Evolutionary conservation across 2,797 vertebrate genomes (phyloP).

Genomic region (Xerus rutilus): DNA sequence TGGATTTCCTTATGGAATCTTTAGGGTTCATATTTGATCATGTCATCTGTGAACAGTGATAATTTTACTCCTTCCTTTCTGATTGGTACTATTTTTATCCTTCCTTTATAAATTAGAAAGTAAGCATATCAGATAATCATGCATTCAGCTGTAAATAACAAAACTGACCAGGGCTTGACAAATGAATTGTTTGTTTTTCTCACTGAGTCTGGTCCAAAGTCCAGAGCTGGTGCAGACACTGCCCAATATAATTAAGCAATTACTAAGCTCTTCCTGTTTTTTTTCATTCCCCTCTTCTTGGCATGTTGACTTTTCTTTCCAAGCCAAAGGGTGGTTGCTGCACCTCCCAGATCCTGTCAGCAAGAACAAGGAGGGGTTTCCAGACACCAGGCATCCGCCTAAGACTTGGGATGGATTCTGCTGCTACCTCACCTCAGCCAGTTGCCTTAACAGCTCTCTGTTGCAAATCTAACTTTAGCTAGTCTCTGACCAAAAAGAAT

Average conservation of each 20-base stretch:
- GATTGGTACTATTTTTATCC: not conserved
- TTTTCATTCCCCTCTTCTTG: not conserved
- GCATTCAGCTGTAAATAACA: not conserved
- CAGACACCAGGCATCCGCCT: not conserved
- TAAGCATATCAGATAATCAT: not conserved
- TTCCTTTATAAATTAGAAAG: slow-evolving; percentile 5
- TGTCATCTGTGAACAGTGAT: not conserved
- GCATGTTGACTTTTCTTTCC: not conserved
- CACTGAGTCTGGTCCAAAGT: slow-evolving; percentile 40
- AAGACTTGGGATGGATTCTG: not conserved
- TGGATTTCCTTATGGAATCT: not conserved
- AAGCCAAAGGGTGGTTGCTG: not conserved
- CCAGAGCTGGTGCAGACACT: not conserved
- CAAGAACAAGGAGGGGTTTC: not conserved
- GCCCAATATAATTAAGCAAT: not conserved
- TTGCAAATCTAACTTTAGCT: not conserved
- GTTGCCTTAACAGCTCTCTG: not conserved
- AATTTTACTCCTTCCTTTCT: not conserved
- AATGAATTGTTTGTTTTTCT: slow-evolving; percentile 18
- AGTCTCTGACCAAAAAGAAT: not conserved
- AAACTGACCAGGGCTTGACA: not conserved
- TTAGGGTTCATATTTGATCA: not conserved
- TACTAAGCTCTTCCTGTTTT: not conserved
- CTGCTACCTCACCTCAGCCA: too few species aligned
- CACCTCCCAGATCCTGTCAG: not conserved